Evolutionary conservation across 1,140 invertebrate species (phyloP).

Genomic region (Drosophila setifemur): DNA sequence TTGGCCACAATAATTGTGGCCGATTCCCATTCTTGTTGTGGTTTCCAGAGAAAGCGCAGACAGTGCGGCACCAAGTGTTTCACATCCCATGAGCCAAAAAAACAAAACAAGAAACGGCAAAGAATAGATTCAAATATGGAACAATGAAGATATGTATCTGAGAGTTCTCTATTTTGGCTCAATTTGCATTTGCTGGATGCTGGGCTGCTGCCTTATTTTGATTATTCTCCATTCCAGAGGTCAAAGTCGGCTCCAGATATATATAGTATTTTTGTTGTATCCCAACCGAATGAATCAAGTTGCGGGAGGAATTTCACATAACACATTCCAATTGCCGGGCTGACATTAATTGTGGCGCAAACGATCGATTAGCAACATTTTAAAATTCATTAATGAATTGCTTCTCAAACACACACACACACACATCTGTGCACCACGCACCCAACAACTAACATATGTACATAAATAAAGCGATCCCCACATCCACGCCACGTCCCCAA

Average conservation of each 20-base stretch:
- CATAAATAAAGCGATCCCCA: constrained; percentile 66
- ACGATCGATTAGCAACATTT: constrained; percentile 79
- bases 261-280: neutral
- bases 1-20: constrained; percentile 61
- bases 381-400: constrained; percentile 80
- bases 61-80: constrained; percentile 79
- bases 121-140: constrained; percentile 12
- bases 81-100: constrained; percentile 56
- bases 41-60: constrained; percentile 60
- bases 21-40: constrained; percentile 32
- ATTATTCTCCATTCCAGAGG: neutral
- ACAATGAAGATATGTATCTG: constrained; percentile 10
- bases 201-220: no score
- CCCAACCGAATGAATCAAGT: constrained; percentile 46
- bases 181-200: no score
- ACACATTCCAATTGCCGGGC: constrained; percentile 72
- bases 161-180: constrained; percentile 9
- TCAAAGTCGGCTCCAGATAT: neutral
- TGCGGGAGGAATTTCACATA: constrained; percentile 43
- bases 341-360: constrained; percentile 80
- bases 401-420: constrained; percentile 57
- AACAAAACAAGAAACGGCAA: constrained; percentile 6
- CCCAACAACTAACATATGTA: constrained; percentile 60
- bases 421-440: constrained; percentile 31
- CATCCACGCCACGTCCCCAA: constrained; percentile 44